phyloP scores from a whole-genome alignment of 2,888 invertebrate species.

The Ctenicera cuprea region DNA sequence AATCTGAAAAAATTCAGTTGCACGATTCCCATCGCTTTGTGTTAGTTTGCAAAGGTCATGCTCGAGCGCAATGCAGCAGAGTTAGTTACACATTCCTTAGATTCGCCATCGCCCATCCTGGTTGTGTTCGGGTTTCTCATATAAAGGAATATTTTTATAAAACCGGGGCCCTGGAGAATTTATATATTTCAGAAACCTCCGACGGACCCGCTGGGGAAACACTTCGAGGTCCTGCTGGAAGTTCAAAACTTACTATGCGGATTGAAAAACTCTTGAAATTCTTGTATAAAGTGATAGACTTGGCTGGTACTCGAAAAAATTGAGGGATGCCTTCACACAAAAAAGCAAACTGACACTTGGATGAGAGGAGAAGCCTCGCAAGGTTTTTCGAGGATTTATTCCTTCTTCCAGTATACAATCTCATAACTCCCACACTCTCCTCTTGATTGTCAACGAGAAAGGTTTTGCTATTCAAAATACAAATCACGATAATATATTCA shows the following conservation, averaged over 20 bases:
- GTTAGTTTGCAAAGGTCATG: slow-evolving; percentile 34
- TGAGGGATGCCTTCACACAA: slow-evolving; percentile 31
- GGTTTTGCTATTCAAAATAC: background rate
- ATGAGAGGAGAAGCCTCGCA: slow-evolving; percentile 14
- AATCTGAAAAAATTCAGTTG: slow-evolving; percentile 21
- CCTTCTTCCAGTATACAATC: slow-evolving; percentile 7
- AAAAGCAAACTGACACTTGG: slow-evolving; percentile 28
- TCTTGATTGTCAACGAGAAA: background rate
- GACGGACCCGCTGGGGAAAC: slow-evolving; percentile 8
- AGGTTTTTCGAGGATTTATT: slow-evolving; percentile 20
- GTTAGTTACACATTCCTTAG: slow-evolving; percentile 32
- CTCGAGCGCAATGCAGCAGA: slow-evolving; percentile 27
- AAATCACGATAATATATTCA: slow-evolving; percentile 20
- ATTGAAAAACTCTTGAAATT: slow-evolving; percentile 39
- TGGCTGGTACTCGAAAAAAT: slow-evolving; percentile 30
- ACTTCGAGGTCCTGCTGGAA: slow-evolving; percentile 16
- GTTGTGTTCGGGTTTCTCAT: slow-evolving; percentile 28
- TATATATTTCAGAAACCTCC: slow-evolving; percentile 28
- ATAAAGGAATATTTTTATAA: slow-evolving; percentile 46
- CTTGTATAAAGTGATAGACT: slow-evolving; percentile 33
- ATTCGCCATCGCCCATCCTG: slow-evolving; percentile 32
- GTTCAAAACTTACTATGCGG: slow-evolving; percentile 20
- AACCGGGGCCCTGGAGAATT: slow-evolving; percentile 37
- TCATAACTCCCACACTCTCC: slow-evolving; percentile 7
- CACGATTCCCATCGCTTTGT: slow-evolving; percentile 8